Base-by-base conservation (phyloP, 2,113 vertebrate genomes). In the Indri indri region DNA sequence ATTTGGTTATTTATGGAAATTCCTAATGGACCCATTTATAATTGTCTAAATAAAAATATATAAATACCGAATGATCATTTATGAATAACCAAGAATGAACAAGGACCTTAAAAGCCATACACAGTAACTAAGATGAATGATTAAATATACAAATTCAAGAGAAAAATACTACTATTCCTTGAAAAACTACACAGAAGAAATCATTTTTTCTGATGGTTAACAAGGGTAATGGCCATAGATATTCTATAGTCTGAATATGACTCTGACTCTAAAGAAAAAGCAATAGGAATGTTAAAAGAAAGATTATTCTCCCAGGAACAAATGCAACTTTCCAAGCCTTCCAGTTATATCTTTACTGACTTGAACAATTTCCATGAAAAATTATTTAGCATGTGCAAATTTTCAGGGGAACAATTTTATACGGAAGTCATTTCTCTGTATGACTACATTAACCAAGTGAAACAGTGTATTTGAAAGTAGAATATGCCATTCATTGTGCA, bases 21-120 rank as follows among this genome's bases (percentile, higher is more conserved):
- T 88, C 71, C 77, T 86, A 95, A 42, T 73, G 68, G 65, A 71
- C 52, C 40, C 12, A 61, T 34, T 82, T 88, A 71, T 74, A 52
- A 65, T 17, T 79, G 90, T 77, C 54, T 82, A 88, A 96, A 52
- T 89, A 73, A 93, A 54, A 91, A 87, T 59, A 83, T 25, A 52
- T 88, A 91, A 95, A 74, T 80, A 34, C 8, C 89, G 23, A 93
- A 27, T 63, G 37, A 83, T 85, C 17, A 86, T 37, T 57, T 37
- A 57, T 32, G 30, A 91, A 77, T 85, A 84, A 47, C 8, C 71
- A 92, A 76, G 22, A 86, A 27, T 61, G n/a, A 93, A 88, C 30
- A 74, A 88, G 17, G 37, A 59, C 25, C 34, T 71, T 71, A 66
- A 87, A 77, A 79, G 32, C 20, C 14, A 63, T 65, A 63, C 17